These are phyloP conservation scores for Vombatus ursinus DNA, from an alignment of 2,113 vertebrate species.

Conservation along the genomic window DNA sequence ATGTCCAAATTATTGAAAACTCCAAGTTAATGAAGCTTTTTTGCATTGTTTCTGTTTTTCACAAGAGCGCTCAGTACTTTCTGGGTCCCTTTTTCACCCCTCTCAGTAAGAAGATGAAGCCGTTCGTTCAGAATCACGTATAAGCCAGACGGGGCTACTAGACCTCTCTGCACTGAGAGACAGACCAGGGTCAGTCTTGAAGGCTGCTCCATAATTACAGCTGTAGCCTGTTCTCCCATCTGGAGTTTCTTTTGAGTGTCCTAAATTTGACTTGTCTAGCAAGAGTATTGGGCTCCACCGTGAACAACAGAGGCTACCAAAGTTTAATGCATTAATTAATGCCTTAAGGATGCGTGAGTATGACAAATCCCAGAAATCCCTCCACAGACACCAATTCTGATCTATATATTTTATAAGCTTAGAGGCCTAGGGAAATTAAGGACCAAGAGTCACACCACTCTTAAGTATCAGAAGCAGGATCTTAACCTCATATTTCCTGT, in stretches of 20 bases:
- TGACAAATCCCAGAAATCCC: background rate
- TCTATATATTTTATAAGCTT: background rate
- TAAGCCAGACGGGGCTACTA: background rate
- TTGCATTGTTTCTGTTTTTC: background rate
- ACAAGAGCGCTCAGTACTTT: background rate
- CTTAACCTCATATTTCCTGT: background rate
- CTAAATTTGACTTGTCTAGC: background rate
- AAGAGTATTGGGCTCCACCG: background rate
- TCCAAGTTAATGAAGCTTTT: background rate
- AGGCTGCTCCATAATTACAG: background rate
- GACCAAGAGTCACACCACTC: background rate
- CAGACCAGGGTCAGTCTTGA: background rate
- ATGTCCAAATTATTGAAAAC: background rate
- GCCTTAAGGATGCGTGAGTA: background rate
- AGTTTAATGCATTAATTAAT: background rate
- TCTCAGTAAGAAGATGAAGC: background rate
- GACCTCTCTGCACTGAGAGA: background rate
- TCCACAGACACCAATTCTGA: background rate
- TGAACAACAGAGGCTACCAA: background rate
- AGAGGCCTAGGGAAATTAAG: background rate
- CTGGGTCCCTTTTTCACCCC: background rate
- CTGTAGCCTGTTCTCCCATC: background rate
- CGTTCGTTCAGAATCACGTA: background rate
- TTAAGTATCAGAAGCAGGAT: background rate
- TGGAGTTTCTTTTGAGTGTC: background rate